These are phyloP conservation scores for Clarias batrachus DNA, from an alignment of 2,113 vertebrate genomes.

Conservation along the genomic window DNA sequence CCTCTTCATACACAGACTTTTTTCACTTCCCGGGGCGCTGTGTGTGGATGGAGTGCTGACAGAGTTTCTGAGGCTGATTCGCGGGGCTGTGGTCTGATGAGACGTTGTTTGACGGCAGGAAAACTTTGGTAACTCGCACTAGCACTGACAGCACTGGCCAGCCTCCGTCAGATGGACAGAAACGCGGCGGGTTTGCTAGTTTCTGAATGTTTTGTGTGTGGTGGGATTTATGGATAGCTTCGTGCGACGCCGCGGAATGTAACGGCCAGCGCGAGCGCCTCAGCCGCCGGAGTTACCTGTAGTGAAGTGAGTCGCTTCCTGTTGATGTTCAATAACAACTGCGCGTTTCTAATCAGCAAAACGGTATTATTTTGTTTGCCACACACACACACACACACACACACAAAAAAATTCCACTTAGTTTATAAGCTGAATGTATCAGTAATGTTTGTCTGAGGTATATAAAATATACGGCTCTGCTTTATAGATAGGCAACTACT, in stretches of 20 bases:
- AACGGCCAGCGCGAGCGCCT: conserved; percentile 30
- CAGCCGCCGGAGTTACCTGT: conserved; percentile 52
- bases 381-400: not conserved
- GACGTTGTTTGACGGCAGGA: conserved; percentile 13
- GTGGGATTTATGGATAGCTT: conserved; percentile 38
- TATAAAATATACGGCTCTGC: not conserved
- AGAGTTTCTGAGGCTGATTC: conserved; percentile 21
- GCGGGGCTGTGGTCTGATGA: conserved; percentile 17
- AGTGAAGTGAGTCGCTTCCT: conserved; percentile 53
- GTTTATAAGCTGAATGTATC: not conserved
- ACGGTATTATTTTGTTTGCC: not conserved
- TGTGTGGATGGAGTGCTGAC: conserved; percentile 32
- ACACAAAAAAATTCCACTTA: not conserved
- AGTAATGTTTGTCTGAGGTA: not conserved
- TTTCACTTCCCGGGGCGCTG: conserved; percentile 19
- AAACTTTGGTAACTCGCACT: conserved; percentile 46
- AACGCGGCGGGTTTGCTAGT: not conserved
- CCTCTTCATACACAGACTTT: not conserved
- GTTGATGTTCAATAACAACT: not conserved
- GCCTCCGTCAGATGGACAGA: conserved; percentile 40
- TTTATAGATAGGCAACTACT: not conserved
- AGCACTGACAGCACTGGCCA: not conserved
- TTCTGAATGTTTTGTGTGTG: conserved; percentile 22
- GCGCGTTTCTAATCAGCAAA: not conserved
- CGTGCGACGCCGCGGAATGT: conserved; percentile 52